A percentile compares a stretch with the other conserved stretches of the same genome.
Conservation (phyloP, 2,797 vertebrate species). For the Hyperoplus immaculatus region DNA sequence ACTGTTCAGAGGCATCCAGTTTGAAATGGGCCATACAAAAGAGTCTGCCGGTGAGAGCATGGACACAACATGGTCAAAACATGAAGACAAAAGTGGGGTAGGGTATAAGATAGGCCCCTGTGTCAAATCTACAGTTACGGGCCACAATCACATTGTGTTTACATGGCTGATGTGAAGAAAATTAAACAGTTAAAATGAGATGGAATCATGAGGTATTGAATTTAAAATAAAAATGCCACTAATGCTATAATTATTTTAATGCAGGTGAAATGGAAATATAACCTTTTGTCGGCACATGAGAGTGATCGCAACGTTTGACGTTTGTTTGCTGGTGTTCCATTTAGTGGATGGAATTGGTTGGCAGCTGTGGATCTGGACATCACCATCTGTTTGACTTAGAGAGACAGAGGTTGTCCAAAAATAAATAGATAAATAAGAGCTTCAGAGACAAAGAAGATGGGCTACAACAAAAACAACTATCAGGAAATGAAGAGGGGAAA, state of each 20-base stretch:
- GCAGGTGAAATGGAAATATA: conserved; percentile 47
- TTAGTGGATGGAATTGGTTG: conserved; percentile 58
- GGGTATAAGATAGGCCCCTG: too few relatives aligned
- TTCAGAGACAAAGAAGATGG: conserved; percentile 6
- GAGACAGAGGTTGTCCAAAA: conserved; percentile 20
- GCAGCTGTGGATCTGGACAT: conserved; percentile 54
- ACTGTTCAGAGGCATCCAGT: conserved; percentile 94
- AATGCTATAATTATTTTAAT: conserved; percentile 38
- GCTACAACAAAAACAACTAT: neutral
- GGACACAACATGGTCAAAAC: neutral
- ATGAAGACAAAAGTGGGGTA: neutral
- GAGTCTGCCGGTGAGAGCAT: conserved; percentile 82
- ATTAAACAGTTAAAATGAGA: too few relatives aligned
- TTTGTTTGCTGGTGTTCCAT: conserved; percentile 54
- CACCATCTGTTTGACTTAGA: conserved; percentile 69
- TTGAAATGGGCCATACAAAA: conserved; percentile 89
- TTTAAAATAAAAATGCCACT: conserved; percentile 39
- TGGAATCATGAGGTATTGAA: conserved; percentile 14
- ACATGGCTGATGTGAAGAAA: conserved; percentile 1
- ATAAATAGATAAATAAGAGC: neutral
- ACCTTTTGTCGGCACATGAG: conserved; percentile 42
- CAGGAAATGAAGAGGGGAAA: neutral
- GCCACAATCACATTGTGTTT: neutral
- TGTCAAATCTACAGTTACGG: too few relatives aligned
- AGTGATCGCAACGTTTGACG: conserved; percentile 18